Conservation (phyloP, 2,888 invertebrate species). For the Zaprionus obscuricornis region DNA sequence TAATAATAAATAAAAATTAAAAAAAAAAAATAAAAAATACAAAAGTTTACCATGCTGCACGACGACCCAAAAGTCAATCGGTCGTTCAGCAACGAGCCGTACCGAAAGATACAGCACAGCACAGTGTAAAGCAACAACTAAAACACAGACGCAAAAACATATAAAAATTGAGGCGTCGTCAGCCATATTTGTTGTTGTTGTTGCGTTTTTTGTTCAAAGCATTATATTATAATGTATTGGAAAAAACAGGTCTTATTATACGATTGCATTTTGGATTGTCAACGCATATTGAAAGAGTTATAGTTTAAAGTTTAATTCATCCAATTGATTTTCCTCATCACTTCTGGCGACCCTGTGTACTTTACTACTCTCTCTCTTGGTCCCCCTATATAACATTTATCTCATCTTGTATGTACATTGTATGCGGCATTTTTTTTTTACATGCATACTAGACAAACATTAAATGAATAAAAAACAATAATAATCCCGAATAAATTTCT, state of each 20-base stretch:
- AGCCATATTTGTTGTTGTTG: constrained; percentile 42
- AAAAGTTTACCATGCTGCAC: constrained; percentile 40
- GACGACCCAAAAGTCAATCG: constrained; percentile 33
- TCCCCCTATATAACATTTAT: no score
- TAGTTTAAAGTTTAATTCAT: no score
- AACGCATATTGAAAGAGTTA: not conserved
- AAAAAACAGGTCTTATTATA: constrained; percentile 27
- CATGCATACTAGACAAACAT: constrained; percentile 15
- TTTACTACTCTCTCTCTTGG: no score
- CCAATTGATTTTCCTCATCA: not conserved
- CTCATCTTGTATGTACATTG: constrained; percentile 7
- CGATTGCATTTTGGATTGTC: constrained; percentile 11
- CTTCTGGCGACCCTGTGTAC: not conserved
- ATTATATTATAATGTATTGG: constrained; percentile 26
- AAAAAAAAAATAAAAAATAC: constrained; percentile 22
- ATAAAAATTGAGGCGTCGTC: constrained; percentile 41
- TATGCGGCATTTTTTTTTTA: constrained; percentile 15
- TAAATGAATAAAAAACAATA: constrained; percentile 15
- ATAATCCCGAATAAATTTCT: constrained; percentile 7
- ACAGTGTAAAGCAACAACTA: constrained; percentile 57
- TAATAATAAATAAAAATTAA: no score
- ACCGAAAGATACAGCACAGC: constrained; percentile 71
- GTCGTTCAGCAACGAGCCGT: constrained; percentile 36
- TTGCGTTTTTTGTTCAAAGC: no score
- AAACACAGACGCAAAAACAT: constrained; percentile 48